These are phyloP conservation scores for Charina bottae DNA, from an alignment of 2,113 vertebrate species.

Conservation along the genomic window DNA sequence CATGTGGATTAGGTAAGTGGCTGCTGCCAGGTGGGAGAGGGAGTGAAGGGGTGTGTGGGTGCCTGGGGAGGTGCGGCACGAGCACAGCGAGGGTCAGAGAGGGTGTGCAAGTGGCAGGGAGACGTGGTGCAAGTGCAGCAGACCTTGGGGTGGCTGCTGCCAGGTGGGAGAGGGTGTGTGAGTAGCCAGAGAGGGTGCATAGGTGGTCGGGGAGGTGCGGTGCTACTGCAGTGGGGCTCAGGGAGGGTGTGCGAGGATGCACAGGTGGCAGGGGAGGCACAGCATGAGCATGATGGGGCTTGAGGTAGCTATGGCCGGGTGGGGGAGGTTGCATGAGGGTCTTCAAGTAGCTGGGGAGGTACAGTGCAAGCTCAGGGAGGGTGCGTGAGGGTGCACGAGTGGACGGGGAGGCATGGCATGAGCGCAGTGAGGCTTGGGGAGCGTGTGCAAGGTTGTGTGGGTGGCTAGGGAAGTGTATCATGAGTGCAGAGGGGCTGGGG, in stretches of 20 bases:
- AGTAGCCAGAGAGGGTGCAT: not conserved
- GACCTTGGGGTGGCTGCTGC: not conserved
- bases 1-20: not conserved
- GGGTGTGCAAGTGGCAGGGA: not conserved
- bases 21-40: not conserved
- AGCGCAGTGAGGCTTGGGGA: not conserved
- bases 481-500: not conserved
- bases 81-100: not conserved
- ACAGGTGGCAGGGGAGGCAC: too few species aligned
- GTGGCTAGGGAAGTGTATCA: not conserved
- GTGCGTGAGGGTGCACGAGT: not conserved
- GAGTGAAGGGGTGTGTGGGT: not conserved
- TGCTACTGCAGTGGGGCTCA: too few species aligned
- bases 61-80: not conserved
- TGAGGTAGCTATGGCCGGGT: too few species aligned
- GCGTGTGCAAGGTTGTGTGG: not conserved
- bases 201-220: too few species aligned
- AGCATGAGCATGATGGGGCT: too few species aligned
- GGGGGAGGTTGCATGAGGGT: too few species aligned
- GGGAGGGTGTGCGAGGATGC: too few species aligned
- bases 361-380: too few species aligned
- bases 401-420: not conserved
- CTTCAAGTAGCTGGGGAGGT: not conserved
- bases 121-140: not conserved
- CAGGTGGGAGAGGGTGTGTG: not conserved